phyloP scores from a whole-genome alignment of 2,888 invertebrate genomes.

The Tenthredo amoena region DNA sequence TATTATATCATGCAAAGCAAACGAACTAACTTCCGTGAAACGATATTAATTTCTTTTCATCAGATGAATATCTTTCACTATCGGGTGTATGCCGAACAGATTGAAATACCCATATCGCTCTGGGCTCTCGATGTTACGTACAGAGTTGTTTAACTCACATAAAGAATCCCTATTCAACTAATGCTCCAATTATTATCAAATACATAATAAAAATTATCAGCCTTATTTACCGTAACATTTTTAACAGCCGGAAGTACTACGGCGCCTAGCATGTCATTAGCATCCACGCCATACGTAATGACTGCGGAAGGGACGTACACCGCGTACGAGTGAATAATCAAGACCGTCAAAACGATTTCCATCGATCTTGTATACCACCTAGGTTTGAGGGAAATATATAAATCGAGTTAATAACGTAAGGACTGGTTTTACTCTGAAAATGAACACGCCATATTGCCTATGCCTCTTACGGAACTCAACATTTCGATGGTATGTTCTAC shows the following conservation, averaged over 20 bases:
- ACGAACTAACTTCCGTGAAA: not conserved
- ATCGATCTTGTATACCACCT: not conserved
- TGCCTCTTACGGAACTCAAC: not conserved
- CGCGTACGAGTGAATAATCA: not conserved
- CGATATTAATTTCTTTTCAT: not conserved
- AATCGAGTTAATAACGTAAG: not conserved
- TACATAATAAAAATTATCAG: not conserved
- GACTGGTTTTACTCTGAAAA: not conserved
- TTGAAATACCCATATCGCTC: not conserved
- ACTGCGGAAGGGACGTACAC: not conserved
- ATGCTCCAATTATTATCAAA: not conserved
- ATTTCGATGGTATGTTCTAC: not conserved
- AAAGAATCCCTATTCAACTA: not conserved
- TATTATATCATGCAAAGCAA: not conserved
- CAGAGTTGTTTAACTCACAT: not conserved
- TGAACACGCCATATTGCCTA: not conserved
- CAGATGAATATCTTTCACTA: not conserved
- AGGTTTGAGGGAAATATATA: not conserved
- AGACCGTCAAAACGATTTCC: not conserved
- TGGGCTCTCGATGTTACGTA: not conserved
- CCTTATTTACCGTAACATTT: not conserved
- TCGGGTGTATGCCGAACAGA: not conserved
- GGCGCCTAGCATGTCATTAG: not conserved
- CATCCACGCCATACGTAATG: not conserved
- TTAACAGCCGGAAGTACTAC: not conserved